These are phyloP conservation scores for Luffia ferchaultella DNA, from an alignment of 2,888 invertebrate species.

Conservation along the genomic window DNA sequence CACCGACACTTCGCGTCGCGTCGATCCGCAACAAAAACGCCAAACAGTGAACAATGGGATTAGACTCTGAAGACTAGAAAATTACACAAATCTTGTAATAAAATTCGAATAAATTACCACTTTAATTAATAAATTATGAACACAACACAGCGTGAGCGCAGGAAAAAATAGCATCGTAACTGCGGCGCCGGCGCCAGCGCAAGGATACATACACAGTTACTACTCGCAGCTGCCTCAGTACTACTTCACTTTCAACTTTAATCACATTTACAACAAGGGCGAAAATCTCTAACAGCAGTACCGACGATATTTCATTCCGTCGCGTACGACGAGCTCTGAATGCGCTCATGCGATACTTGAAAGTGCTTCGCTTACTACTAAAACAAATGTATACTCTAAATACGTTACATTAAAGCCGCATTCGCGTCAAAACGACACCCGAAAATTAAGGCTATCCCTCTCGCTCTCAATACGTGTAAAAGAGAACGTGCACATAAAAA, in stretches of 20 bases:
- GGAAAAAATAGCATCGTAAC: conserved; percentile 56
- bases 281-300: conserved; percentile 15
- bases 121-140: conserved; percentile 61
- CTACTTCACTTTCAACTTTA: conserved; percentile 5
- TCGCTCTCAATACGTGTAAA: conserved; percentile 28
- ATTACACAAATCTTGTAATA: conserved; percentile 27
- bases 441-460: conserved; percentile 27
- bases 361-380: conserved; percentile 28
- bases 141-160: conserved; percentile 35
- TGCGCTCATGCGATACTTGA: conserved; percentile 60
- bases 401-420: conserved; percentile 31
- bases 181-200: conserved; percentile 60
- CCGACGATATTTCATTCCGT: conserved; percentile 30
- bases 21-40: too few species aligned
- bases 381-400: conserved; percentile 41
- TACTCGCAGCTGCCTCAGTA: conserved; percentile 3
- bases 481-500: conserved; percentile 32
- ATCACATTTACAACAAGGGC: conserved; percentile 21
- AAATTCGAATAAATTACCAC: conserved; percentile 9
- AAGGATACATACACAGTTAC: conserved; percentile 48
- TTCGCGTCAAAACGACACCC: conserved; percentile 13
- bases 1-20: too few species aligned
- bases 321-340: conserved; percentile 32
- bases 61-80: conserved; percentile 49
- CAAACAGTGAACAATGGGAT: too few species aligned